Base-by-base conservation (phyloP, 2,888 invertebrate genomes). In the Gryllus longicercus region DNA sequence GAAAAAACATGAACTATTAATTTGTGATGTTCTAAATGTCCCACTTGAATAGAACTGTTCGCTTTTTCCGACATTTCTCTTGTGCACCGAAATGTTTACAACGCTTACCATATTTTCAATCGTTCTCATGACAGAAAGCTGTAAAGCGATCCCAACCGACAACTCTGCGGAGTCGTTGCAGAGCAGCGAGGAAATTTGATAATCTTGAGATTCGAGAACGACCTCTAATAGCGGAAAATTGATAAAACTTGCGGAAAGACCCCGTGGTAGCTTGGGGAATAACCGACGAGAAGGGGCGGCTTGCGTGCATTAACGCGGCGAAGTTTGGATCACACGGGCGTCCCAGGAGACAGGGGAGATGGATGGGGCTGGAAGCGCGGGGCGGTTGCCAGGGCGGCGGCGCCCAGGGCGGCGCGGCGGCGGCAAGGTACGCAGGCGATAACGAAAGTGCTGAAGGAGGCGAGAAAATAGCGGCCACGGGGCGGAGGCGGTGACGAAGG, bases 271-370 rank as follows among this genome's bases (percentile, higher is more conserved):
- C 63, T 63, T 63, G 16, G 63, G 63, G 63, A 63, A 63, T 63
- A 63, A 14, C 16, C n/a, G 14, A n/a, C 16, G 63, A n/a, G 63
- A 1, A 63, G 63, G 63, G n/a, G 63, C 10, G 63, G 63, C 63
- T 63, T 63, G 63, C 63, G 63, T 63, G 63, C 63, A 63, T 63
- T 63, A 63, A 63, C 63, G 12, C 63, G 63, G n/a, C 63, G n/a
- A 63, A 63, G 63, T 63, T 63, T 63, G 63, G 63, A 63, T 63
- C 63, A 63, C 63, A 18, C 14, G 63, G 63, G n/a, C 63, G 63
- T 63, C 63, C 63, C n/a, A 18, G n/a, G 63, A 63, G 63, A 63
- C 63, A 18, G 16, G 63, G 14, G 63, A 63, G 63, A 63, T 63
- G 63, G 63, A 63, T 63, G 63, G 63, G 63, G 14, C 63, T 63